phyloP scores from a whole-genome alignment of 2,113 vertebrate genomes.

The Proteles cristata region DNA sequence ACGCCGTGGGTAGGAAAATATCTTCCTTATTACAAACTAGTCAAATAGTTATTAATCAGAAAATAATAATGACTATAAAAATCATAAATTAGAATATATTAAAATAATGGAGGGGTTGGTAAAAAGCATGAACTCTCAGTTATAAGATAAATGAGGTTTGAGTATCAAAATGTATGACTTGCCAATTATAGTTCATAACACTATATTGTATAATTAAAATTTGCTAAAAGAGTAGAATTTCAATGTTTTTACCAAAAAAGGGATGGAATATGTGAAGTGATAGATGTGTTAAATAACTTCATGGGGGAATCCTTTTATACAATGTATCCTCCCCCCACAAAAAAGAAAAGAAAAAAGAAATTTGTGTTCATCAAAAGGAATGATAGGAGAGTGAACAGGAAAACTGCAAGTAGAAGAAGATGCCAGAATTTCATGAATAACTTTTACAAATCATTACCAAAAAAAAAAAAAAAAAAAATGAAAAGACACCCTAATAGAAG shows the following conservation, averaged over 20 bases:
- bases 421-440: neutral
- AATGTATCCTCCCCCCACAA: too few relatives aligned
- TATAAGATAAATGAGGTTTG: neutral
- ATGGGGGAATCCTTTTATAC: neutral
- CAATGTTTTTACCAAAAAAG: neutral
- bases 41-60: neutral
- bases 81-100: neutral
- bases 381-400: neutral
- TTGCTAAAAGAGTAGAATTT: neutral
- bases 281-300: neutral
- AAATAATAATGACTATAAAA: neutral
- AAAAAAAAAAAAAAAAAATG: neutral
- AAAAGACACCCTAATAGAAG: neutral
- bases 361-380: neutral
- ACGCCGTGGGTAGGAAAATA: neutral
- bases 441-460: conserved; percentile 8
- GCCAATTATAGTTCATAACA: neutral
- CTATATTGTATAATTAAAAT: neutral
- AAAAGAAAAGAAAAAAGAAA: neutral
- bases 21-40: neutral
- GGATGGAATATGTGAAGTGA: neutral
- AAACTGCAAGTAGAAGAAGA: neutral
- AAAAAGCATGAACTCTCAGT: neutral
- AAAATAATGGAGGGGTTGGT: neutral
- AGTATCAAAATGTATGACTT: neutral